Base-by-base conservation (phyloP, 2,797 vertebrate genomes). In the Gymnothorax javanicus region DNA sequence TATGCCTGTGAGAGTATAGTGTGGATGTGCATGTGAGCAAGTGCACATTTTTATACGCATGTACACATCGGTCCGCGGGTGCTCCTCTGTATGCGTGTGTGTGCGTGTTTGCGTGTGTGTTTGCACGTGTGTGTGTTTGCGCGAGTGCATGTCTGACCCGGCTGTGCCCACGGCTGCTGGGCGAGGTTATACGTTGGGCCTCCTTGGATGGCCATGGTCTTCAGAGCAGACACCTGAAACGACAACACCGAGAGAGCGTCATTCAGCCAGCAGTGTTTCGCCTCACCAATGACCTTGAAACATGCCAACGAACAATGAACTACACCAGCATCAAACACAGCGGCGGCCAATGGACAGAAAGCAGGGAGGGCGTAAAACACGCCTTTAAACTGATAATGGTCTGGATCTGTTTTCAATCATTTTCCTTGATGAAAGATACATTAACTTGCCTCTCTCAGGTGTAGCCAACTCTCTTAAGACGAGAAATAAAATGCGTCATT, bases 161-260 rank as follows among this genome's bases (percentile, higher is more conserved):
- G 97, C 88, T 99, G 98, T 0, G 98, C 98, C 99, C 99, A 99
- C 75, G 99, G 98, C 87, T 99, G 99, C 92, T 98, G 97, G 3
- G 97, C 96, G 75, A 99, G 95, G 86, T 94, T 97, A 90, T 99
- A 99, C 0, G 94, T 98, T 79, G 98, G 98, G 57, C 99, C 99
- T 90, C 98, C 98, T 93, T 98, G 97, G 89, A 95, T 97, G 57
- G 97, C 98, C 98, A 98, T 98, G 3, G 97, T 96, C 95, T 98
- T 99, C 87, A 99, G 94, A 82, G 98, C 97, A 84, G 96, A 93
- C 79, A 99, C 97, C 99, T 98, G 95, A 5, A 84, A 59, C 20
- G 62, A 15, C 84, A 79, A 6, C 15, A 79, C 3, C 3, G 17
- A 57, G 58, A 83, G 23, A 60, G 17, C 79, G 56, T 7, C 33